Evolutionary conservation across 2,113 vertebrate genomes (phyloP), one percentile per base, ranked within the genome.

Genomic region (Tupaia tana): DNA sequence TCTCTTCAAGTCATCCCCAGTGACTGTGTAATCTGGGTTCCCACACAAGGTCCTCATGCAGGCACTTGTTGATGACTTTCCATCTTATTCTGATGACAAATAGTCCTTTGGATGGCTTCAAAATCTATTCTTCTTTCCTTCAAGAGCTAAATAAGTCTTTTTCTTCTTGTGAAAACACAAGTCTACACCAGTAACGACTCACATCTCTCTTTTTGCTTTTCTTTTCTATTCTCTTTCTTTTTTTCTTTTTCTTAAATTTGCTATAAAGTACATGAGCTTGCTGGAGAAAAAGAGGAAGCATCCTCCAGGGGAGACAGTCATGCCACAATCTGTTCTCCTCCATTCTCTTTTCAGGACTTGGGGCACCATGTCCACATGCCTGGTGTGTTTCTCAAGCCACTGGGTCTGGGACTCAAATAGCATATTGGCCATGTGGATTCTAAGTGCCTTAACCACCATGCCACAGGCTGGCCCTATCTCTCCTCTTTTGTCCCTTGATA

Each of bases 21-120:
- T 89, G 94, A 91, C 61, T 95, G 94, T 84, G 80, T 90, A 91
- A 86, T 95, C 94, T 87, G 71, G 58, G 83, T 98, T 97, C 97
- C 97, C 97, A 97, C 86, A 95, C 89, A 89, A 19, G 59, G 82
- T 61, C 75, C 75, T 74, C 54, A 80, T 59, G 92, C 56, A 91
- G 93, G 27, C 83, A 86, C 56, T 95, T 95, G 80, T 27, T 91
- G 93, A 69, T 86, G 85, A 71, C 66, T 81, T 87, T 90, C 92
- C 75, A 70, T 96, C 90, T 90, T 80, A 67, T 66, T 15, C 82
- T 43, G 89, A 90, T 95, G 82, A 97, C 80, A 93, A 69, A 80
- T 64, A 31, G 24, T 88, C 20, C 61, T 89, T 89, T 52, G 56
- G 43, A 82, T 69, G n/a, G 22, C 88, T 92, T 91, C 58, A 74